Evolutionary conservation across 2,797 vertebrate species (phyloP).

Genomic region (Tenualosa thibaudeaui): DNA sequence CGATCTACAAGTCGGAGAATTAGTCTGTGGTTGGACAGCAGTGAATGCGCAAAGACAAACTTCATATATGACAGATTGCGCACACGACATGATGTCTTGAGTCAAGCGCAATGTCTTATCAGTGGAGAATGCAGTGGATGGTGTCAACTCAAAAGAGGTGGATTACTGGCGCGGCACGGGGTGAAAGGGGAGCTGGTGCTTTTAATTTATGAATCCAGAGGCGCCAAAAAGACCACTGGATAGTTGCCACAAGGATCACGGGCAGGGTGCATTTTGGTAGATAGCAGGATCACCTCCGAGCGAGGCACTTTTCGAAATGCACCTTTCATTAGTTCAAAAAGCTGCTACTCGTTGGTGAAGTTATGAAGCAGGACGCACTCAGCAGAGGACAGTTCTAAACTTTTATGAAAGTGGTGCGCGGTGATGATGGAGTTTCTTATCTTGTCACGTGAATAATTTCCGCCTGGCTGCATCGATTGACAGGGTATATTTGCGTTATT

Average conservation of each 20-base stretch:
- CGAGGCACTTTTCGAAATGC: neutral
- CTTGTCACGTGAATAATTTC: neutral
- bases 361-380: neutral
- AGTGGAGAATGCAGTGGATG: neutral
- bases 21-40: neutral
- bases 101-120: neutral
- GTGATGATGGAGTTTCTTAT: neutral
- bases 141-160: slow-evolving; percentile 20
- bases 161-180: neutral
- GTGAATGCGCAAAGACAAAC: neutral
- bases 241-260: slow-evolving; percentile 15
- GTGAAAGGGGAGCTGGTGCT: slow-evolving; percentile 48
- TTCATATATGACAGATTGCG: neutral
- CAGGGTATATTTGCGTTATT: neutral
- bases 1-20: neutral
- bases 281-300: neutral
- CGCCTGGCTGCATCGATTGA: neutral
- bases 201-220: slow-evolving; percentile 39
- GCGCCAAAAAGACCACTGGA: slow-evolving; percentile 30
- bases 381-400: neutral
- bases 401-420: neutral
- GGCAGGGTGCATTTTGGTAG: neutral
- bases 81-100: neutral
- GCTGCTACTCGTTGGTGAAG: neutral
- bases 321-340: neutral